Base-by-base conservation (phyloP, 2,888 invertebrate genomes). In the Cantharis nigra region DNA sequence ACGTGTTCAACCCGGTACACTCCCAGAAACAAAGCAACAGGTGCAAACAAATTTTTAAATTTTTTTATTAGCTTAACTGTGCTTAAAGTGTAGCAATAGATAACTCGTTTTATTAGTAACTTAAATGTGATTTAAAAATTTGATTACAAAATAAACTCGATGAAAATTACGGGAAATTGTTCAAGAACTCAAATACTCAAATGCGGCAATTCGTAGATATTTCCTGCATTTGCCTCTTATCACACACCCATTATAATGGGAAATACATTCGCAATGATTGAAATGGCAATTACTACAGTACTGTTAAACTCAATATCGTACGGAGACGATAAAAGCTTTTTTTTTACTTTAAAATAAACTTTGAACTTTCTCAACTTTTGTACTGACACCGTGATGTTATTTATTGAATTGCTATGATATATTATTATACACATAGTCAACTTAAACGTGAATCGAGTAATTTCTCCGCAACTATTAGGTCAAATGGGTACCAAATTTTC, bases 1-100 rank as follows among this genome's bases (percentile, higher is more conserved):
- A 81, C 79, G 78, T 80, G 80, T 80, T 79, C 79, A 80, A 79
- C 80, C 71, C 71, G 76, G 79, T 79, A 78, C 79, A 79, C 75
- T 80, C 79, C 74, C 71, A 76, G 77, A 69, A 70, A 78, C 64
- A 76, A 78, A 76, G 73, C 73, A 78, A 78, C 78, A 78, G 78
- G 78, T 78, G 78, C 70, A 78, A n/a, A 30, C 62, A 28, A 63
- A 72, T 49, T 71, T 71, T 33, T 49, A 16, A 69, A 14, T 9
- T 69, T 30, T 30, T 69, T 67, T 67, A 67, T 67, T 67, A 26
- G 65, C 18, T 67, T 67, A 67, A 67, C 65, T 67, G 65, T 67
- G 65, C 65, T 67, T 67, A 67, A 67, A 23, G 65, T 67, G 20
- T 23, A 67, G 26, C 13, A 23, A 23, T 23, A 67, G 65, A 67